Conservation (phyloP, 2,888 invertebrate species). For the Acheta domesticus region DNA sequence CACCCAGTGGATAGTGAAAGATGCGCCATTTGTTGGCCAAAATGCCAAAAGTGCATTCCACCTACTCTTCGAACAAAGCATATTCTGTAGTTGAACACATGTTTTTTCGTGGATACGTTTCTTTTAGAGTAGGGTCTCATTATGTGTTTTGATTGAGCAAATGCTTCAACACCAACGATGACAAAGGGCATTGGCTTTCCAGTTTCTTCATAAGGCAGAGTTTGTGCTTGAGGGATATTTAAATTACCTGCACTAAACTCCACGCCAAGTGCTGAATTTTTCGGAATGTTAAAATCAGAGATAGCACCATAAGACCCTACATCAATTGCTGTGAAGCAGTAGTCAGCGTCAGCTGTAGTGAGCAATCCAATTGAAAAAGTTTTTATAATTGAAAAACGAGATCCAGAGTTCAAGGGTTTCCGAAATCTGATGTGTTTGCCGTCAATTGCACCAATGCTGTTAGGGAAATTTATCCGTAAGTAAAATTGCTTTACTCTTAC, state of each 20-base stretch:
- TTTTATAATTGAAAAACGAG: too few species aligned
- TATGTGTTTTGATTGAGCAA: conserved; percentile 20
- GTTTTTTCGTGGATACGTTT: conserved; percentile 4
- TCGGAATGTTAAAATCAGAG: conserved; percentile 6
- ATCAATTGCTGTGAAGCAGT: conserved; percentile 20
- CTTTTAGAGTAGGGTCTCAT: not conserved
- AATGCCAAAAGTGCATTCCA: too few species aligned
- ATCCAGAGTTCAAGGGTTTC: too few species aligned
- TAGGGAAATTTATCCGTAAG: too few species aligned
- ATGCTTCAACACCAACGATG: conserved; percentile 22
- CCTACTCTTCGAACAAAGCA: too few species aligned
- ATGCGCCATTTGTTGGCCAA: too few species aligned
- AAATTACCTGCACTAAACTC: not conserved
- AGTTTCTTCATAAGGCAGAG: conserved; percentile 22
- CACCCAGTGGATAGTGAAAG: not conserved
- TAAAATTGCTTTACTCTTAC: too few species aligned
- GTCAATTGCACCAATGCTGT: too few species aligned
- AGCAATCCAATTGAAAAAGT: too few species aligned
- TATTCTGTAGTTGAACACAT: not conserved
- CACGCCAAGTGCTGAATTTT: not conserved
- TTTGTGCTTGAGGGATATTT: conserved; percentile 24
- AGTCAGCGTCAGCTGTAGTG: conserved; percentile 10
- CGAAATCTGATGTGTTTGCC: too few species aligned
- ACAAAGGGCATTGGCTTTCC: conserved; percentile 11
- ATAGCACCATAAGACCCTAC: not conserved